phyloP scores from a whole-genome alignment of 2,113 vertebrate species.

The Scalopus aquaticus region DNA sequence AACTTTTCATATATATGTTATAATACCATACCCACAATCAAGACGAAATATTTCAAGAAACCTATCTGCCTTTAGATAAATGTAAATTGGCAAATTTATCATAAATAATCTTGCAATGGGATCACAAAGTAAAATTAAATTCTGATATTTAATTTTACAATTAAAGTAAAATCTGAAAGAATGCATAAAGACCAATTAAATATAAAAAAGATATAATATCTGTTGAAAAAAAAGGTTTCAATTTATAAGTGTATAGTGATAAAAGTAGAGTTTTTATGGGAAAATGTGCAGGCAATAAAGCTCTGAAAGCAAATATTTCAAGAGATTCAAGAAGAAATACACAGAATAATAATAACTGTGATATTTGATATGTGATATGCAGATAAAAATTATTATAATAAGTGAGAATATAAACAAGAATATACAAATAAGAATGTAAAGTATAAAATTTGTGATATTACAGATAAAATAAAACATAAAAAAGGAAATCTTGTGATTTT shows the following conservation, averaged over 20 bases:
- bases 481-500: too few species aligned
- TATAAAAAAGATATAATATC: background rate
- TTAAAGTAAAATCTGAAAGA: background rate
- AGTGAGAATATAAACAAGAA: background rate
- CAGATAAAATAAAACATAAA: too few species aligned
- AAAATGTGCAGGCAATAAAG: background rate
- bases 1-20: too few species aligned
- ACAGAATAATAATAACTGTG: background rate
- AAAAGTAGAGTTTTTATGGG: background rate
- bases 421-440: background rate
- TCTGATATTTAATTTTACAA: too few species aligned
- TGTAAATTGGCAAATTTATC: background rate
- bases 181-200: background rate
- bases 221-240: background rate
- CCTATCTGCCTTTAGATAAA: background rate
- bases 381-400: background rate
- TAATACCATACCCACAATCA: too few species aligned
- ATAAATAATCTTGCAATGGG: background rate
- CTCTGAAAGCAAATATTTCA: background rate
- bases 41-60: background rate
- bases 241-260: background rate
- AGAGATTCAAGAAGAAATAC: background rate
- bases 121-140: background rate
- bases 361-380: too few species aligned
- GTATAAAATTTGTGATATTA: too few species aligned